Evolutionary conservation across 2,888 invertebrate genomes (phyloP), one percentile per base, ranked within the genome.

Genomic region (Oscheius myriophilus): DNA sequence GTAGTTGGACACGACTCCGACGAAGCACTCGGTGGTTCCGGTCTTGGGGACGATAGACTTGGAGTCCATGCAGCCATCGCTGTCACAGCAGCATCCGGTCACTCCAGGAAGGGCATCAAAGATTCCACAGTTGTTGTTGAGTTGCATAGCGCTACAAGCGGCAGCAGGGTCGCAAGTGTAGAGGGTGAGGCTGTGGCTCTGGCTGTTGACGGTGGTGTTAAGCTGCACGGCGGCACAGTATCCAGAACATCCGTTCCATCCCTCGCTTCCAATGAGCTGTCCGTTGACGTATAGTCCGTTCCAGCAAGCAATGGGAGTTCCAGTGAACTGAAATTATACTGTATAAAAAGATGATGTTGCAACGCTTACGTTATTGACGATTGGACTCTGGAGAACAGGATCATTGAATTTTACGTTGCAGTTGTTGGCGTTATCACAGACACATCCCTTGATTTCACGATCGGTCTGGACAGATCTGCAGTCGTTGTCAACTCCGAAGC

Each of bases 81-180:
- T 70, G 70, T 78, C 76, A 55, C 76, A 76, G 62, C 78, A 78
- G 68, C 78, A 78, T 12, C 67, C 76, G 12, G 52, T 62, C 25
- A 73, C 57, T 23, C 52, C 58, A 25, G 67, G 67, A 16, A 78
- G 43, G 45, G 26, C 25, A 42, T 72, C 71, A 45, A 73, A 21
- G 42, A 16, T 45, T 46, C 65, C 68, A 59, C 75, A 75, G 59
- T 61, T 45, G 59, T 78, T 69, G 54, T 68, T 69, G 6, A 78
- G 69, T 51, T 70, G 67, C 16, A 78, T 66, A 18, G 66, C 42
- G 26, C 46, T 9, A 57, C 78, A 78, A 67, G 73, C 59, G n/a
- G 70, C 66, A 43, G 63, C 70, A 39, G 77, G 77, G 41, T 77
- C 77, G 41, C 77, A 77, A 43, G 71, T 67, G 58, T 73, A 77